Conservation (phyloP, 2,113 vertebrate genomes). For the Himantopus leucocephalus region DNA sequence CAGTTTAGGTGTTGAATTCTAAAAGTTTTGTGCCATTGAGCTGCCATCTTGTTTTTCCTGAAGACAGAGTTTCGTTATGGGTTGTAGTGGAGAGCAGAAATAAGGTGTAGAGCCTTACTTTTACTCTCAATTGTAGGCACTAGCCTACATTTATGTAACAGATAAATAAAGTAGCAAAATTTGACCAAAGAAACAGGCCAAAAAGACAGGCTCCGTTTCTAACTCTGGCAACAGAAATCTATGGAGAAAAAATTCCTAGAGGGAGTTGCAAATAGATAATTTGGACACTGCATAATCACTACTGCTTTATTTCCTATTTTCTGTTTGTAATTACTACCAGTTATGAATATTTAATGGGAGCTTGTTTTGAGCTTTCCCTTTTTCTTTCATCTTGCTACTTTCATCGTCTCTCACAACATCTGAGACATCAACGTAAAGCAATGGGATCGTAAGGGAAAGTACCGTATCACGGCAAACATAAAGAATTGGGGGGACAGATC, state of each 20-base stretch:
- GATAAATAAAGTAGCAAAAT: neutral
- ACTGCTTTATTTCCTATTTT: constrained; percentile 64
- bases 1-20: neutral
- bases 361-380: constrained; percentile 51
- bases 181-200: neutral
- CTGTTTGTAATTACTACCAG: constrained; percentile 67
- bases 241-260: constrained; percentile 28
- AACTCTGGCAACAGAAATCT: constrained; percentile 25
- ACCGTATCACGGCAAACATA: neutral
- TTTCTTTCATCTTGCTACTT: constrained; percentile 58
- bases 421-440: constrained; percentile 37
- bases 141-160: neutral
- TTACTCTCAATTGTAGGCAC: neutral
- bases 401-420: constrained; percentile 26
- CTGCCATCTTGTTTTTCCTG: neutral
- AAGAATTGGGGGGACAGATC: neutral
- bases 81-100: neutral
- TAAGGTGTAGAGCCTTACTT: neutral
- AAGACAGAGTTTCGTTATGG: neutral
- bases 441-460: neutral
- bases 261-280: constrained; percentile 5
- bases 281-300: constrained; percentile 46
- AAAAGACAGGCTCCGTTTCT: neutral
- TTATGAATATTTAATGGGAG: constrained; percentile 73
- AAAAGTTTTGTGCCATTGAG: neutral